Conservation (phyloP, 1,140 invertebrate genomes). For the Sminthurides bifidus region DNA sequence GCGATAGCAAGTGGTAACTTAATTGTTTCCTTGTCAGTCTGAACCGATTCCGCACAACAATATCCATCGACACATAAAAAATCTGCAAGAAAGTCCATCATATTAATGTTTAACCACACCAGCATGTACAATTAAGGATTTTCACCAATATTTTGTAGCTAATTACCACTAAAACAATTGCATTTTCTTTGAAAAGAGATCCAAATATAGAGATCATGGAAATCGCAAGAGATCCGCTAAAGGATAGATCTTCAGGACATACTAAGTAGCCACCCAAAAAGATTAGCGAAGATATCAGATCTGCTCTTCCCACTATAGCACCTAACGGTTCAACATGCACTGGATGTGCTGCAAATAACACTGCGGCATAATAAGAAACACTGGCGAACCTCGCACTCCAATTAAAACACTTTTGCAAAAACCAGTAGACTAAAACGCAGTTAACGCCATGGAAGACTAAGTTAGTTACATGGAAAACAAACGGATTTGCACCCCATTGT, state of each 20-base stretch:
- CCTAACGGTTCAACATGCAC: constrained; percentile 52
- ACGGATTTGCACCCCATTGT: constrained; percentile 47
- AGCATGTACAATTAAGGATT: background rate
- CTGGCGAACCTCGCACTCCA: constrained; percentile 19
- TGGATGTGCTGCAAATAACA: constrained; percentile 75
- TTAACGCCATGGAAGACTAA: constrained; percentile 53
- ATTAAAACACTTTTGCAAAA: constrained; percentile 24
- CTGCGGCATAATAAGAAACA: constrained; percentile 49
- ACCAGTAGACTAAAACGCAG: constrained; percentile 42
- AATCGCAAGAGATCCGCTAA: constrained; percentile 3
- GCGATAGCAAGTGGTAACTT: constrained; percentile 3
- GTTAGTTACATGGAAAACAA: constrained; percentile 58
- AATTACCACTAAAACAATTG: constrained; percentile 18
- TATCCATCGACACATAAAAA: constrained; percentile 9
- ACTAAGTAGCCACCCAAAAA: constrained; percentile 53
- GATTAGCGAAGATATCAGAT: constrained; percentile 65
- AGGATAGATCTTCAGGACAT: background rate
- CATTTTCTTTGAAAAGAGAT: constrained; percentile 25
- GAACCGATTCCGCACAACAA: constrained; percentile 7
- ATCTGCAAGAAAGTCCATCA: constrained; percentile 5
- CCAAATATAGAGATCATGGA: constrained; percentile 14
- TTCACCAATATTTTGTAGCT: too few species aligned
- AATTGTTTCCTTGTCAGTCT: constrained; percentile 7
- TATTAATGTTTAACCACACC: background rate
- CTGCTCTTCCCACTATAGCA: constrained; percentile 62